Evolutionary conservation across 2,797 vertebrate species (phyloP).

Genomic region (Urocyon cinereoargenteus): DNA sequence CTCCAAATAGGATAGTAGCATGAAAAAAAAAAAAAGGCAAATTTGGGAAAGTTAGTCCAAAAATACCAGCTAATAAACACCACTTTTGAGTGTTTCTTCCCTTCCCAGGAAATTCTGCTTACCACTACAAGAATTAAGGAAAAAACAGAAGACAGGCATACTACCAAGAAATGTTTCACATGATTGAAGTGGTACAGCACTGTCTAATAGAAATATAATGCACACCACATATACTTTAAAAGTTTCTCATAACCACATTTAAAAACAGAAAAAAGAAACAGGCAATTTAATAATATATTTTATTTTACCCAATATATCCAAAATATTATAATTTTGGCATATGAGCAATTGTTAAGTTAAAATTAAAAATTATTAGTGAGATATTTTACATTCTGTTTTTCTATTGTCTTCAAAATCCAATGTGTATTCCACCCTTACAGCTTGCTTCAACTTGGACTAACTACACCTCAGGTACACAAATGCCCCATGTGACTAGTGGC

Average conservation of each 20-base stretch:
- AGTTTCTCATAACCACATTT: not conserved
- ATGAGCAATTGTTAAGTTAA: not conserved
- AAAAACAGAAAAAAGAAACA: not conserved
- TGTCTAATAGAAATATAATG: not conserved
- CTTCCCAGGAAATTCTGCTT: not conserved
- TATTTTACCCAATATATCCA: slow-evolving; percentile 38
- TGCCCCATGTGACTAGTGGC: not conserved
- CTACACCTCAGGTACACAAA: not conserved
- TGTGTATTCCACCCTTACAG: not conserved
- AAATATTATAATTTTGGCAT: slow-evolving; percentile 32
- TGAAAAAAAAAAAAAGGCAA: not conserved
- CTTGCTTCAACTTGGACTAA: slow-evolving; percentile 21
- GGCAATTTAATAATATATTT: slow-evolving; percentile 37
- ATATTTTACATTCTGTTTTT: slow-evolving; percentile 41
- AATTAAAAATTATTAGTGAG: slow-evolving; percentile 22
- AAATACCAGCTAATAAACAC: not conserved
- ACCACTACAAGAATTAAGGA: slow-evolving; percentile 39
- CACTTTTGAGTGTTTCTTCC: not conserved
- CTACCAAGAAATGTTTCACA: not conserved
- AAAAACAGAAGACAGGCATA: not conserved
- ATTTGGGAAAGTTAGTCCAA: slow-evolving; percentile 6
- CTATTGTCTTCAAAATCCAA: slow-evolving; percentile 7
- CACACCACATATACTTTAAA: not conserved
- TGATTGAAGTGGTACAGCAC: not conserved
- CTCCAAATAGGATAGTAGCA: not conserved